Evolutionary conservation across 2,113 vertebrate genomes (phyloP), one percentile per base, ranked within the genome.

Genomic region (Myxocyprinus asiaticus): DNA sequence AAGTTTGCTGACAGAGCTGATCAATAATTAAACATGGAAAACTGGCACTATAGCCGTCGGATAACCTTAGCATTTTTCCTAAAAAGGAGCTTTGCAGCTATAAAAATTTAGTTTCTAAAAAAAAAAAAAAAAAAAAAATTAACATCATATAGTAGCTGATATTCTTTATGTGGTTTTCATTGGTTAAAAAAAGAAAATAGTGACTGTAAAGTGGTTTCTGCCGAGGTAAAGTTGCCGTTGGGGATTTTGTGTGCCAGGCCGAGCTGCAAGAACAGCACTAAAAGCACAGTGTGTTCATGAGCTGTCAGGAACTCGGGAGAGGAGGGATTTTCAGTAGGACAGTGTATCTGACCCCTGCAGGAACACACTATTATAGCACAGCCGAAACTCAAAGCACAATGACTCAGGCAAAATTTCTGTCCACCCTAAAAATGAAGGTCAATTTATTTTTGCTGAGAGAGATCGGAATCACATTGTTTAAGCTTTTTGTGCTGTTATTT

Each of bases 11-110:
- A 92, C 62, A 12, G 59, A 89, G 86, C 85, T 88, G 9, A 92
- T 91, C 83, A 76, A 88, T 90, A 89, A 89, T 91, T 89, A 88
- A 91, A 62, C 74, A 89, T 78, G 63, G 65, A 79, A 63, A 85
- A 86, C 61, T 76, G 62, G 14, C 62, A 65, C 12, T 9, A 17
- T 12, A 15, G 74, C 61, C 62, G 55, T 33, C 22, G 22, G 22
- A 33, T 33, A 33, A 33, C 22, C 22, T 65, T 59, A 78, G 79
- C 51, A 53, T 64, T 50, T 82, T 77, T 75, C 78, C 72, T 82
- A 79, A 68, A 64, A 77, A 64, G 63, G n/a, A 53, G 3, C 22
- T 33, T 33, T 33, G 22, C 22, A 33, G 3, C 22, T 33, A 33
- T 33, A 33, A 33, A 33, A 33, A 33, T 33, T 1, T 1, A 33